Evolutionary conservation across 1,140 invertebrate genomes (phyloP).

Genomic region (Camponotus vicinus): DNA sequence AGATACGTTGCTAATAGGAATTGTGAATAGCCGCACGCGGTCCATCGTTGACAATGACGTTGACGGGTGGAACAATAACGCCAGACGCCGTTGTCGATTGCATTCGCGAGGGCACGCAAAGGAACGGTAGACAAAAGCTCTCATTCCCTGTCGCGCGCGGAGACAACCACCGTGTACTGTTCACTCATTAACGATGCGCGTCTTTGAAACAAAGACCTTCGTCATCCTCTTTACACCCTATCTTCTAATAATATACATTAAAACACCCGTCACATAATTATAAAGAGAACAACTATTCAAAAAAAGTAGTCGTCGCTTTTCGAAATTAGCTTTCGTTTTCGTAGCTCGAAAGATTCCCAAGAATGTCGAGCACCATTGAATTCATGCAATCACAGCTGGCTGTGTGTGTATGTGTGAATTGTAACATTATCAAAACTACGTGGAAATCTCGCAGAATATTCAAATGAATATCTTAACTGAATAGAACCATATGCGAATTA

Average conservation of each 20-base stretch:
- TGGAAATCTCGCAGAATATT: not conserved
- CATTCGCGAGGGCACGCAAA: slow-evolving; percentile 25
- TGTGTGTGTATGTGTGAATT: too few relatives aligned
- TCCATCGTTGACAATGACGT: slow-evolving; percentile 51
- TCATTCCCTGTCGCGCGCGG: not conserved
- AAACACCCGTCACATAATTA: not conserved
- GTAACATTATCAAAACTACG: not conserved
- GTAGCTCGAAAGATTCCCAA: not conserved
- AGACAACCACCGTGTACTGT: slow-evolving; percentile 14
- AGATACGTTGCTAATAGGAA: slow-evolving; percentile 43
- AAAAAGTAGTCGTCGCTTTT: not conserved
- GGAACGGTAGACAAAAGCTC: slow-evolving; percentile 34
- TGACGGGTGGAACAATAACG: slow-evolving; percentile 34
- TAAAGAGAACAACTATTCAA: not conserved
- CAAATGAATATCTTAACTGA: not conserved
- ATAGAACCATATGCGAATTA: slow-evolving; percentile 3
- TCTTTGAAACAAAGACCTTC: slow-evolving; percentile 44
- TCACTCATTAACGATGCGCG: slow-evolving; percentile 37
- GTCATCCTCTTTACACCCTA: not conserved
- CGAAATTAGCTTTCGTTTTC: not conserved
- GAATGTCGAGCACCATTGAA: not conserved
- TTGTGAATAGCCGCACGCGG: slow-evolving; percentile 5
- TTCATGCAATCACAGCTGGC: not conserved
- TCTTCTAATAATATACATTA: not conserved
- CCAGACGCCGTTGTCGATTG: slow-evolving; percentile 36